These are phyloP conservation scores for Ctenoplectra terminalis DNA, from an alignment of 1,140 invertebrate genomes.

Conservation along the genomic window DNA sequence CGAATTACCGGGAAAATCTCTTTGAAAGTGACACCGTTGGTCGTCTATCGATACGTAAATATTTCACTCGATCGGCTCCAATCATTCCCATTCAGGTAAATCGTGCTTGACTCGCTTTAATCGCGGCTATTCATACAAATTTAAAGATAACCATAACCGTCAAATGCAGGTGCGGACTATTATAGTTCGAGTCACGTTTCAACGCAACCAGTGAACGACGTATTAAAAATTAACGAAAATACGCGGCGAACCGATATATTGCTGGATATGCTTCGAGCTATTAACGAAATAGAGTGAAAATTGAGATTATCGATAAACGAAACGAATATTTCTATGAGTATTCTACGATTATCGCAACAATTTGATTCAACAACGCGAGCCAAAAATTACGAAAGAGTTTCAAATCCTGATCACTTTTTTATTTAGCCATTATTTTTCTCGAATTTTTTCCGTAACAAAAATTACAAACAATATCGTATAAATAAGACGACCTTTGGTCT, in stretches of 20 bases:
- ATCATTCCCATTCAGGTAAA: constrained; percentile 47
- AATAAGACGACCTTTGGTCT: no score
- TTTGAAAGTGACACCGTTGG: constrained; percentile 21
- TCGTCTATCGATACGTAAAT: constrained; percentile 43
- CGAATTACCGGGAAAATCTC: constrained; percentile 38
- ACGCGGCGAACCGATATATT: not conserved
- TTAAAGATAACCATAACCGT: constrained; percentile 40
- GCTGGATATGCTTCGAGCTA: not conserved
- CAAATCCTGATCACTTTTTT: no score
- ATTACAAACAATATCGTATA: no score
- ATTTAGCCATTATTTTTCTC: no score
- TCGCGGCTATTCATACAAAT: constrained; percentile 39
- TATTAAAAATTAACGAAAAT: constrained; percentile 40
- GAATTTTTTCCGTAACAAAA: no score
- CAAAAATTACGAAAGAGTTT: no score
- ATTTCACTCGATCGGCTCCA: constrained; percentile 34
- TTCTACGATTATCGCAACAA: not conserved
- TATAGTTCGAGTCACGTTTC: constrained; percentile 16
- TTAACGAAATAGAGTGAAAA: not conserved
- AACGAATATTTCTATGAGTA: not conserved
- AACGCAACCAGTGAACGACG: not conserved
- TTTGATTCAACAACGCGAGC: no score
- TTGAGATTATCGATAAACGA: not conserved
- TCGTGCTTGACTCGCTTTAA: constrained; percentile 28
- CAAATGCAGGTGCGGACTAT: constrained; percentile 13